These are phyloP conservation scores for Chamaetylas fuelleborni DNA, from an alignment of 2,113 vertebrate species.

Conservation along the genomic window DNA sequence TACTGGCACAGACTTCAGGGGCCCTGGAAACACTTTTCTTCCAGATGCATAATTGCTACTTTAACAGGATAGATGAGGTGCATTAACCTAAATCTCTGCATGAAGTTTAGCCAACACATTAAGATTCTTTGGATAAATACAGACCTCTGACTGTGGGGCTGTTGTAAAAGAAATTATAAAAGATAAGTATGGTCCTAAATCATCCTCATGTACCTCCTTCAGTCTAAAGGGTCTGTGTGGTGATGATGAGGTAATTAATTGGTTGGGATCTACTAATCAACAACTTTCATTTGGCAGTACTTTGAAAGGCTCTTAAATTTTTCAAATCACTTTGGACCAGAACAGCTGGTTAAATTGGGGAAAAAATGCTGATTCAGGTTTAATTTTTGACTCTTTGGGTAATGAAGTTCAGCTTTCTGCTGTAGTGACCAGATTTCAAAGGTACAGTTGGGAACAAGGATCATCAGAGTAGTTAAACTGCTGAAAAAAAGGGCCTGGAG, in stretches of 20 bases:
- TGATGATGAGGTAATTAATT: not conserved
- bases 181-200: not conserved
- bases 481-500: not conserved
- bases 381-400: not conserved
- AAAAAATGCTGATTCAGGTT: not conserved
- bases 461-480: not conserved
- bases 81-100: not conserved
- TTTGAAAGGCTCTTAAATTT: not conserved
- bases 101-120: not conserved
- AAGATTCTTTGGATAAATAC: not conserved
- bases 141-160: not conserved
- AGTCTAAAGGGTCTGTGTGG: not conserved
- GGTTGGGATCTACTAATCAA: not conserved
- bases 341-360: not conserved
- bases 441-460: not conserved
- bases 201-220: not conserved
- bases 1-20: not conserved
- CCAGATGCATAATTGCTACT: not conserved
- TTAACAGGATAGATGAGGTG: not conserved
- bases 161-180: constrained; percentile 1
- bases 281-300: not conserved
- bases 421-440: not conserved
- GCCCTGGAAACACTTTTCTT: not conserved
- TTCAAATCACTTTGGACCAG: not conserved
- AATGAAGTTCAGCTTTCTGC: not conserved